These are phyloP conservation scores for Cephus pygmeus DNA, from an alignment of 2,888 invertebrate genomes.

Conservation along the genomic window DNA sequence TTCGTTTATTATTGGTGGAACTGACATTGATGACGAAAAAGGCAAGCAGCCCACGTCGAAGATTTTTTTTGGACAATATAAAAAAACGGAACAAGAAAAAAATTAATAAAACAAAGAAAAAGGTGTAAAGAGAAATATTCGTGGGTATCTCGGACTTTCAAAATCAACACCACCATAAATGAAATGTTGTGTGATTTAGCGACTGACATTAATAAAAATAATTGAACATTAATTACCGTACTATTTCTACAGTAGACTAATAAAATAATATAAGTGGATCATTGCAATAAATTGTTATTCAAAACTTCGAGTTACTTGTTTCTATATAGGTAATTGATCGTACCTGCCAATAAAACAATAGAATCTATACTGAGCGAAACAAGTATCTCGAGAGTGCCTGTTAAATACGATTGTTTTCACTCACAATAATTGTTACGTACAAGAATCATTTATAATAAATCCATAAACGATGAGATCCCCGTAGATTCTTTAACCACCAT, in stretches of 20 bases:
- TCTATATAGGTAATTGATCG: too few species aligned
- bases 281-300: too few species aligned
- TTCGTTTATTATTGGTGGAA: too few species aligned
- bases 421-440: slow-evolving; percentile 20
- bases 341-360: too few species aligned
- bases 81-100: slow-evolving; percentile 22
- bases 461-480: too few species aligned
- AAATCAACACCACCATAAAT: slow-evolving; percentile 5
- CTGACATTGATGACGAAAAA: too few species aligned
- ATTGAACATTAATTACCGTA: slow-evolving; percentile 14
- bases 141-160: not conserved
- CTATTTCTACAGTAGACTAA: slow-evolving; percentile 19
- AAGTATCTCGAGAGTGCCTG: slow-evolving; percentile 15
- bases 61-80: not conserved
- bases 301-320: too few species aligned
- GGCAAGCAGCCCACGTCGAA: too few species aligned
- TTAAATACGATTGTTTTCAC: slow-evolving; percentile 28
- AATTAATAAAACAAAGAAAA: not conserved
- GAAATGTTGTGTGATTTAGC: slow-evolving; percentile 18
- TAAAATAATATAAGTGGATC: slow-evolving; percentile 10
- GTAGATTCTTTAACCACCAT: too few species aligned
- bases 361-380: not conserved
- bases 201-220: slow-evolving; percentile 23
- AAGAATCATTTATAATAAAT: slow-evolving; percentile 4
- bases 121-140: not conserved